Evolutionary conservation across 2,888 invertebrate species (phyloP).

Genomic region (Cantharis rustica): DNA sequence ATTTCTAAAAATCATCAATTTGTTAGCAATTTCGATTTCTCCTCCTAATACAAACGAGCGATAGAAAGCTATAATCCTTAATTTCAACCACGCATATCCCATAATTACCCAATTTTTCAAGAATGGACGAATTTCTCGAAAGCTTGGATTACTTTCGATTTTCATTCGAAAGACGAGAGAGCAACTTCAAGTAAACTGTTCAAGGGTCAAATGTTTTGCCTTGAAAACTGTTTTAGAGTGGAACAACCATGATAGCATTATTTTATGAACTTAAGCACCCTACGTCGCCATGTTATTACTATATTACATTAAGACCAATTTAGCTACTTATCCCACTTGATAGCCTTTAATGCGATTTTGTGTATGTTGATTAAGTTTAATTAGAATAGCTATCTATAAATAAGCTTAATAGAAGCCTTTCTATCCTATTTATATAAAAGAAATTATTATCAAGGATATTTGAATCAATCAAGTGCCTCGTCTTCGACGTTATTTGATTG

Average conservation of each 20-base stretch:
- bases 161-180: not conserved
- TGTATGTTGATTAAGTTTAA: conserved; percentile 2
- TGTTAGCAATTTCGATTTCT: not conserved
- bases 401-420: not conserved
- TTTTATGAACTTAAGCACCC: not conserved
- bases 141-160: not conserved
- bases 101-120: not conserved
- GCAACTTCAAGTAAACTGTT: not conserved
- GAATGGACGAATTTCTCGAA: not conserved
- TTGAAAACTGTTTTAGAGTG: not conserved
- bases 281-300: not conserved
- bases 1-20: not conserved
- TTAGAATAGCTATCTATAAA: not conserved
- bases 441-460: conserved; percentile 1
- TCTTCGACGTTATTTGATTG: not conserved
- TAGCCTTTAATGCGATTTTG: not conserved
- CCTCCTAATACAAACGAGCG: not conserved
- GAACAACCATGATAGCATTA: not conserved
- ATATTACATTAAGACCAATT: not conserved
- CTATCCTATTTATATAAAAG: conserved; percentile 1
- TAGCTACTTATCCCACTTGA: not conserved
- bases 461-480: not conserved
- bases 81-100: not conserved
- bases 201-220: not conserved
- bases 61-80: not conserved